phyloP scores from a whole-genome alignment of 2,113 vertebrate species.

The Synodontis membranacea region DNA sequence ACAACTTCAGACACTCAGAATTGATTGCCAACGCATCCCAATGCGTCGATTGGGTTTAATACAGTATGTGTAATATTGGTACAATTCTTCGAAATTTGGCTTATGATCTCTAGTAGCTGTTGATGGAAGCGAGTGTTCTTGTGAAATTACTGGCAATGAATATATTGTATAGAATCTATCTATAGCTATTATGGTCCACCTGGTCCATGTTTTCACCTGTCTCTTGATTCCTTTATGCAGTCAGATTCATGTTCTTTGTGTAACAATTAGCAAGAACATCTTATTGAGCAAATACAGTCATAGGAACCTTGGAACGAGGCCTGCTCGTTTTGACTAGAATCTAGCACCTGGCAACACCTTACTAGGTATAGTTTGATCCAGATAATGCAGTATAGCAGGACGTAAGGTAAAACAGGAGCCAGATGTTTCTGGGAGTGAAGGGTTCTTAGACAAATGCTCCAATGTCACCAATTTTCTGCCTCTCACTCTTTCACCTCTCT shows the following conservation, averaged over 20 bases:
- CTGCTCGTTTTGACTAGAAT: not conserved
- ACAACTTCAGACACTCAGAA: not conserved
- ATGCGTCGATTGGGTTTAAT: not conserved
- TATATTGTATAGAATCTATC: not conserved
- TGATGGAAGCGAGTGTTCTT: not conserved
- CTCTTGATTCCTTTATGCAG: not conserved
- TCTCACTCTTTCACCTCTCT: slow-evolving; percentile 35
- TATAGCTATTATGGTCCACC: not conserved
- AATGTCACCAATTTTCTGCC: not conserved
- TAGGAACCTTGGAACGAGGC: not conserved
- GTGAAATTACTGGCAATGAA: not conserved
- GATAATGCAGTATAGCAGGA: not conserved
- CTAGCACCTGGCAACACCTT: not conserved
- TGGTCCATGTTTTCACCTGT: not conserved
- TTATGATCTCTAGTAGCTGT: too few relatives aligned
- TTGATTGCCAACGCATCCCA: not conserved
- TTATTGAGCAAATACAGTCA: not conserved
- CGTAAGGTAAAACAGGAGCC: not conserved
- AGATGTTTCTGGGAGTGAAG: not conserved
- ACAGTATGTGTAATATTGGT: too few relatives aligned
- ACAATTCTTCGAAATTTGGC: not conserved
- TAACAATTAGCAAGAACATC: not conserved
- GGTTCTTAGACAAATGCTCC: not conserved
- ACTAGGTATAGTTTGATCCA: not conserved
- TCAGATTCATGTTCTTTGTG: not conserved